phyloP scores from a whole-genome alignment of 2,888 invertebrate species.

The Lasioglossum oenotherae region DNA sequence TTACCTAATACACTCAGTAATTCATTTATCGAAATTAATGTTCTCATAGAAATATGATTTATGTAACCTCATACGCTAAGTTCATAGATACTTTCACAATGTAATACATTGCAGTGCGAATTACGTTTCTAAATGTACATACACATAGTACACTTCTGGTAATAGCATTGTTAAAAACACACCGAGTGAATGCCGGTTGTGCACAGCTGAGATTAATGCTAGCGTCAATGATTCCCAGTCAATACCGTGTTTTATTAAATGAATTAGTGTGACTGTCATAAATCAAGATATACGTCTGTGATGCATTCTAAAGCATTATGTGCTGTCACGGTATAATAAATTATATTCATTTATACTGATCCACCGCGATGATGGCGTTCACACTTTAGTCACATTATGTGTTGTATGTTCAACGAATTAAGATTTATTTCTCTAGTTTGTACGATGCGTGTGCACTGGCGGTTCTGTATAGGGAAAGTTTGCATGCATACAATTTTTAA shows the following conservation, averaged over 20 bases:
- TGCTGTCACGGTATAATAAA: constrained; percentile 36
- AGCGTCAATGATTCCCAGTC: constrained; percentile 13
- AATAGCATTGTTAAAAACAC: neutral
- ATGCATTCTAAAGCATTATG: constrained; percentile 23
- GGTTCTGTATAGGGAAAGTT: neutral
- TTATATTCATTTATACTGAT: constrained; percentile 36
- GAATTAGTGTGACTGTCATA: constrained; percentile 36
- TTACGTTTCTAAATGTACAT: neutral
- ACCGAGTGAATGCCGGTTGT: neutral
- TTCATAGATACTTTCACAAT: neutral
- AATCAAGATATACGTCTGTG: constrained; percentile 47
- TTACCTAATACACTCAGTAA: neutral
- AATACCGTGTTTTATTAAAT: constrained; percentile 38
- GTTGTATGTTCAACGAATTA: constrained; percentile 23
- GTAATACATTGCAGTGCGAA: neutral
- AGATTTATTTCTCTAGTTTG: constrained; percentile 35
- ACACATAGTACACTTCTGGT: too few species aligned
- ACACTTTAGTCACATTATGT: constrained; percentile 27
- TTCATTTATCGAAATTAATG: neutral
- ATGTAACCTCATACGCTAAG: neutral
- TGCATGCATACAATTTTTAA: neutral
- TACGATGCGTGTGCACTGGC: neutral
- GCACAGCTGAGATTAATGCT: constrained; percentile 18
- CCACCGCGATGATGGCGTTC: constrained; percentile 19
- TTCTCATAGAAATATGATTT: neutral